Base-by-base conservation (phyloP, 2,113 vertebrate genomes). In the Desmodus rotundus region DNA sequence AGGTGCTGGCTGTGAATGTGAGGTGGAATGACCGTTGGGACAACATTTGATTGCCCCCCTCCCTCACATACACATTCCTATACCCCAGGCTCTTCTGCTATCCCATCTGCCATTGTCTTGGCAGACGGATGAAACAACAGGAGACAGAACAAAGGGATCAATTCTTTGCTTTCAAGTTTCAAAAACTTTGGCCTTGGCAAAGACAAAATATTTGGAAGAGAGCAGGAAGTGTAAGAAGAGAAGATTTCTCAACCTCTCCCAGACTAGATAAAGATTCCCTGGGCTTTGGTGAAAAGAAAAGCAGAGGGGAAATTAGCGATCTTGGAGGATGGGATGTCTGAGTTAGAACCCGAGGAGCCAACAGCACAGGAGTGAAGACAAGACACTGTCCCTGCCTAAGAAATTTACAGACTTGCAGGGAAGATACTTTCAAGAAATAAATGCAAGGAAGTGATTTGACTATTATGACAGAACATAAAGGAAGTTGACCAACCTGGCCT, bases 141-240 rank as follows among this genome's bases (percentile, higher is more conserved):
- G 82, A 80, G n/a, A n/a, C 5, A 65, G 80, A 86, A 77, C 78
- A 96, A 82, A 73, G 50, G 4, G 3, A 80, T 85, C 74, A 73
- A 50, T 89, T 92, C 14, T 87, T 89, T 45, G 33, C 80, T 93
- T 84, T 78, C 68, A 63, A 54, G 10, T 78, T 68, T 95, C 43
- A 95, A 89, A 78, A 38, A 81, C 16, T n/a, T 80, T 56, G 41
- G 24, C 50, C 36, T 96, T 86, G 65, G 50, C 67, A 89, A 87
- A 77, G 52, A 90, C 68, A 70, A 95, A 85, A 63, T 87, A 74
- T 81, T 82, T 94, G 80, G 68, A 86, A 93, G 74, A 93, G 95
- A 63, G 45, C 11, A 83, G 43, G 61, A 73, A 91, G 33, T 83
- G 24, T 80, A 77, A 94, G 47, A 73, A 85, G 50, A 84, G 63